Conservation (phyloP, 2,888 invertebrate genomes). For the Pycnomerus fuliginosus region DNA sequence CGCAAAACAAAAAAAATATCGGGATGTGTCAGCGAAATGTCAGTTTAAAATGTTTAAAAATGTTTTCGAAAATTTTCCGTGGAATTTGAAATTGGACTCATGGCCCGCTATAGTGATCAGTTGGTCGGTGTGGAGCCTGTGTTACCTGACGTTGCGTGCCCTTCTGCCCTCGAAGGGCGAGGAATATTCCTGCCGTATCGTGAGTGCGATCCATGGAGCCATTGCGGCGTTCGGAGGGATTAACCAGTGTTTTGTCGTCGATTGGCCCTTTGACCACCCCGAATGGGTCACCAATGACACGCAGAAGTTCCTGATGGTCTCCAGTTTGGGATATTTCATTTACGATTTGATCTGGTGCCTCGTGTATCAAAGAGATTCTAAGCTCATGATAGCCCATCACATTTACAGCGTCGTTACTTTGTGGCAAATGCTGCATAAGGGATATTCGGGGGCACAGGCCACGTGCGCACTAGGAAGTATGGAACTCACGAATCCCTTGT, state of each 20-base stretch:
- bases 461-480: slow-evolving; percentile 58
- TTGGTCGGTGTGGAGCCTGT: slow-evolving; percentile 33
- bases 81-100: background rate
- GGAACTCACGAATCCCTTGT: slow-evolving; percentile 64
- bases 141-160: slow-evolving; percentile 29
- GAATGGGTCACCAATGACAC: slow-evolving; percentile 38
- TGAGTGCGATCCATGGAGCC: slow-evolving; percentile 43
- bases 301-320: slow-evolving; percentile 53
- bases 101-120: slow-evolving; percentile 28
- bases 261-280: slow-evolving; percentile 42
- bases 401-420: slow-evolving; percentile 56
- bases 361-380: slow-evolving; percentile 44
- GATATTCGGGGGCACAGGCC: slow-evolving; percentile 55
- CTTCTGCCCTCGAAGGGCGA: slow-evolving; percentile 30
- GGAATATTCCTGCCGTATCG: slow-evolving; percentile 41
- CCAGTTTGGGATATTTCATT: slow-evolving; percentile 64
- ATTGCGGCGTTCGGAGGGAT: slow-evolving; percentile 40
- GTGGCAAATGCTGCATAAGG: slow-evolving; percentile 55
- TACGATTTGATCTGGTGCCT: slow-evolving; percentile 63
- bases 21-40: background rate
- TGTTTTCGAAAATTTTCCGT: no score
- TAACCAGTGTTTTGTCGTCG: slow-evolving; percentile 44
- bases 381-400: slow-evolving; percentile 60
- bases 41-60: no score
- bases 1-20: no score